phyloP scores from a whole-genome alignment of 2,888 invertebrate genomes.

The Clanis bilineata region DNA sequence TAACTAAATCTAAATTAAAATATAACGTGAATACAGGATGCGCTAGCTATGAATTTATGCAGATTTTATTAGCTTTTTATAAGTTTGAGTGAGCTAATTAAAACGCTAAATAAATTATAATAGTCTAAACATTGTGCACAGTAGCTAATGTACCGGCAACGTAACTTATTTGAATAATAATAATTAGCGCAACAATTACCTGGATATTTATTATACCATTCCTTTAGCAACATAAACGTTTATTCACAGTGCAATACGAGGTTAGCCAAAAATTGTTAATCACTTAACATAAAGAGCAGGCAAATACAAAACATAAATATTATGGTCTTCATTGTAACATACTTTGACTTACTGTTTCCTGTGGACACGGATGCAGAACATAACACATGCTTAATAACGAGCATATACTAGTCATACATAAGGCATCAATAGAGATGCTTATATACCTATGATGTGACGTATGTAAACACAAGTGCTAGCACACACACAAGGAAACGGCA shows the following conservation, averaged over 20 bases:
- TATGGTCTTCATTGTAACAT: conserved; percentile 66
- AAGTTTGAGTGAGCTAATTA: background rate
- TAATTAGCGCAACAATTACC: conserved; percentile 7
- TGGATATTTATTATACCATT: conserved; percentile 40
- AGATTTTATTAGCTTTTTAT: background rate
- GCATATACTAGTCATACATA: conserved; percentile 59
- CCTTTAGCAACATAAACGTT: conserved; percentile 52
- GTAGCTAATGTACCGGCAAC: conserved; percentile 49
- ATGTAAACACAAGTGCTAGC: conserved; percentile 47
- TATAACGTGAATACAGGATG: background rate
- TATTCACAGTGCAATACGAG: conserved; percentile 56
- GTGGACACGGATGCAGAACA: conserved; percentile 83
- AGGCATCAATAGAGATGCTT: conserved; percentile 40
- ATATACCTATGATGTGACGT: conserved; percentile 37
- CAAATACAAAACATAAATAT: conserved; percentile 57
- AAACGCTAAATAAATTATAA: background rate
- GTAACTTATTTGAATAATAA: conserved; percentile 28
- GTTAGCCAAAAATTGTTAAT: conserved; percentile 79
- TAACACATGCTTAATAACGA: conserved; percentile 79
- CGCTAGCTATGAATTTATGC: background rate
- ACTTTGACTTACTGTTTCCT: conserved; percentile 90
- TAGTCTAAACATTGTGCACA: conserved; percentile 3
- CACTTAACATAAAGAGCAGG: conserved; percentile 64
- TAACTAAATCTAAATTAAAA: background rate
- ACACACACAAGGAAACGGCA: conserved; percentile 68